Base-by-base conservation (phyloP, 2,888 invertebrate genomes). In the Chalcosyrphus nemorum region DNA sequence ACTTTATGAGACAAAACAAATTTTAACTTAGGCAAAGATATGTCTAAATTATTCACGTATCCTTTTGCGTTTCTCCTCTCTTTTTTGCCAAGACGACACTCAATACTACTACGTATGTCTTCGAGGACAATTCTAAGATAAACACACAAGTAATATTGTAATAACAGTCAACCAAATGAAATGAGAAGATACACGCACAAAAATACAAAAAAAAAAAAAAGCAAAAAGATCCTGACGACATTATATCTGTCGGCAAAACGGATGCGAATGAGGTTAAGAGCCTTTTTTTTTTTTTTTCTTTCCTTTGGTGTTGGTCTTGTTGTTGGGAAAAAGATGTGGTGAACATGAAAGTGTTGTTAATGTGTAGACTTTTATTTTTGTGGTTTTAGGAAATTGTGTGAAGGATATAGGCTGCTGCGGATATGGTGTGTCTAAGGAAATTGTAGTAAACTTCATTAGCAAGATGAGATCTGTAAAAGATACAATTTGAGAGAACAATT, bases 341-440 rank as follows among this genome's bases (percentile, higher is more conserved):
- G 29, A 54, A 68, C 54, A 68, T 29, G 21, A 56, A 41, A 29
- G 68, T 56, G 50, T 52, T 52, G 54, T 52, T 68, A 68, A 68
- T 68, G 19, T 29, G 41, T 4, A 29, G 45, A 35, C 24, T 35
- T 70, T 70, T 45, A 70, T 70, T 70, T 24, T 56, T 7, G 21
- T 57, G 17, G 21, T 35, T 9, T 6, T 9, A 11, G 43, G 32
- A 68, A 32, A 68, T 32, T 56, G 43, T 11, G 35, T 50, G 61
- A n/a, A n/a, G 21, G 45, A 7, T 52, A 27, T 13, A 2, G 15
- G 2, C 9, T 19, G 6, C 7, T 50, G 21, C n/a, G 27, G 13
- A 6, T n/a, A 13, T 50, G 27, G 24, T 54, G 15, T 29, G n/a
- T n/a, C 6, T 21, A 21, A 13, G 41, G 41, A 66, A 66, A 56